Base-by-base conservation (phyloP, 2,797 vertebrate genomes). In the Eremophila alpestris region DNA sequence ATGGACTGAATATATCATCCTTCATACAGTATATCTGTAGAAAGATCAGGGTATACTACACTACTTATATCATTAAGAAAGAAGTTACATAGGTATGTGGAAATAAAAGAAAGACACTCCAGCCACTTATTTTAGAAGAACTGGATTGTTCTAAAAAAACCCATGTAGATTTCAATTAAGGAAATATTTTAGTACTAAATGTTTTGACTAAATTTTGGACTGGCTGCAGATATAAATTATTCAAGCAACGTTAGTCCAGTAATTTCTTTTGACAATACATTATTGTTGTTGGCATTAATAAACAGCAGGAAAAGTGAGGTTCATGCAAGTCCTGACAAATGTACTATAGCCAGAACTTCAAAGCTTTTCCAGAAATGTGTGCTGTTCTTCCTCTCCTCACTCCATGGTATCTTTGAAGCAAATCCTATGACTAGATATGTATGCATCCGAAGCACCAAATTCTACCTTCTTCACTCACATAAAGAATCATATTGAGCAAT, bases 1-100 rank as follows among this genome's bases (percentile, higher is more conserved):
- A 41, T 36, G 22, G 32, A 27, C 34, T 84, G 34, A 65, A 34
- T 60, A 56, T 27, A 19, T 74, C 19, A 45, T 7, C 5, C 9
- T 69, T 87, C 45, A 40, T 22, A 74, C 0, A 0, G 62, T 38
- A 48, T 3, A 52, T 3, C 5, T 51, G 16, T 59, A 29, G 80
- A 74, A 41, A 77, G 11, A 40, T 21, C 20, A 29, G 3, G 38
- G 6, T n/a, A 14, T 54, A 73, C 8, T 49, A 45, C 8, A 26
- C 12, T 70, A 45, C 5, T 49, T 41, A 34, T 4, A 45, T n/a
- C 1, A 3, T 21, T 43, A 74, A 62, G 56, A 74, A 70, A 49
- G 67, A 52, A 45, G 17, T 24, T 45, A 40, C 6, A 5, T 16
- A 52, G 7, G 12, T n/a, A 30, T 5, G 8, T 75, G 41, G 10